Evolutionary conservation across 1,140 invertebrate genomes (phyloP).

Genomic region (Drosophila littoralis): DNA sequence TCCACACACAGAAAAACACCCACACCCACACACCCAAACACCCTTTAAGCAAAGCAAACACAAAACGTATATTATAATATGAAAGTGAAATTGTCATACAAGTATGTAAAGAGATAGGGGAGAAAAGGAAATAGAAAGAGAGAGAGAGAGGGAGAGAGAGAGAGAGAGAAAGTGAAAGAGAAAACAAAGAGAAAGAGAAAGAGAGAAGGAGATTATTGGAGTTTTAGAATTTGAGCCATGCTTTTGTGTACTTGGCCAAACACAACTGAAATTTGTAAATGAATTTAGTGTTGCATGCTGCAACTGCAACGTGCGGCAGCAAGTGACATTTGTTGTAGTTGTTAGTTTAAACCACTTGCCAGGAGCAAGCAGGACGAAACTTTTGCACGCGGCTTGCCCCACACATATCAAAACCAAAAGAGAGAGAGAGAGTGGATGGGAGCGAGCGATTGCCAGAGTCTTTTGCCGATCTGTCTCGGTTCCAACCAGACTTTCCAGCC

Average conservation of each 20-base stretch:
- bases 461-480: background rate
- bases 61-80: conserved; percentile 59
- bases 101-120: conserved; percentile 52
- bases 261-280: conserved; percentile 77
- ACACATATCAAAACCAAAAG: conserved; percentile 9
- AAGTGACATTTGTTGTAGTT: conserved; percentile 39
- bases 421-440: background rate
- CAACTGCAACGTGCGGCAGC: conserved; percentile 30
- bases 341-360: conserved; percentile 24
- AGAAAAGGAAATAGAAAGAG: conserved; percentile 9
- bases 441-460: background rate
- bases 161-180: background rate
- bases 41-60: conserved; percentile 24
- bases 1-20: conserved; percentile 24
- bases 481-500: background rate
- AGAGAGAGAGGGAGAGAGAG: background rate
- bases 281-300: conserved; percentile 71
- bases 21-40: background rate
- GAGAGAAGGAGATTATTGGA: conserved; percentile 44
- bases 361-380: conserved; percentile 22
- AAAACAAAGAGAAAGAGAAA: background rate
- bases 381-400: conserved; percentile 41
- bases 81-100: conserved; percentile 18
- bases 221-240: conserved; percentile 49
- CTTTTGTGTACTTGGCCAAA: conserved; percentile 46